phyloP scores from a whole-genome alignment of 2,113 vertebrate species.

The Stegastes partitus region DNA sequence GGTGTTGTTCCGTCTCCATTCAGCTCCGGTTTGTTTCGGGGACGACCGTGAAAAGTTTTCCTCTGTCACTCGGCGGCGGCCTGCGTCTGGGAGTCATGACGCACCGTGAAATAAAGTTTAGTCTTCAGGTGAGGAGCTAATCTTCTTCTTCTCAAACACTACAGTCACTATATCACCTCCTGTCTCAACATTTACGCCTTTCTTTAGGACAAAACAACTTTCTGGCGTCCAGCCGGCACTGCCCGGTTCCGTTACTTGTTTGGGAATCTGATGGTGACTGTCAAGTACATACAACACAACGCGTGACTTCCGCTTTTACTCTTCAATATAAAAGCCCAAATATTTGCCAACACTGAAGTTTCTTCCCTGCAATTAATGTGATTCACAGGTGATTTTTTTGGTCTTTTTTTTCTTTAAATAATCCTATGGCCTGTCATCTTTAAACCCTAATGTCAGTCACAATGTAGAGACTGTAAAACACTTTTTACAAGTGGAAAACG shows the following conservation, averaged over 20 bases:
- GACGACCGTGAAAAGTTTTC: conserved; percentile 26
- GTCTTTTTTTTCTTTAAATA: too few species aligned
- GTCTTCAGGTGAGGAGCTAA: background rate
- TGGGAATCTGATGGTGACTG: background rate
- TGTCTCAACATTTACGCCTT: background rate
- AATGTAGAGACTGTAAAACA: too few species aligned
- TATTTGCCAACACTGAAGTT: background rate
- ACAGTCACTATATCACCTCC: accelerated
- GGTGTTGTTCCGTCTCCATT: conserved; percentile 29
- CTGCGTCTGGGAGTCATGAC: conserved; percentile 64
- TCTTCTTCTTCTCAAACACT: background rate
- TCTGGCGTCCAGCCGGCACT: conserved; percentile 1
- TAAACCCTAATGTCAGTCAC: too few species aligned
- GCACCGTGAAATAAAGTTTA: conserved; percentile 50
- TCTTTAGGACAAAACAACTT: conserved; percentile 29
- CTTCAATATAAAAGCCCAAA: conserved; percentile 61
- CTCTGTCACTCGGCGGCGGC: conserved; percentile 59
- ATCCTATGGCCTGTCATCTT: too few species aligned
- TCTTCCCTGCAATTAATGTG: too few species aligned
- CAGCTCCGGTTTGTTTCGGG: background rate
- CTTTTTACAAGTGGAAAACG: too few species aligned
- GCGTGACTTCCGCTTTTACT: background rate
- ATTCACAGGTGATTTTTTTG: too few species aligned
- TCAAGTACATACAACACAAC: accelerated
- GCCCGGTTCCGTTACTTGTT: conserved; percentile 72